A percentile compares a stretch with the other conserved stretches of the same genome.
Conservation (phyloP, 2,797 vertebrate species). For the Numenius phaeopus region DNA sequence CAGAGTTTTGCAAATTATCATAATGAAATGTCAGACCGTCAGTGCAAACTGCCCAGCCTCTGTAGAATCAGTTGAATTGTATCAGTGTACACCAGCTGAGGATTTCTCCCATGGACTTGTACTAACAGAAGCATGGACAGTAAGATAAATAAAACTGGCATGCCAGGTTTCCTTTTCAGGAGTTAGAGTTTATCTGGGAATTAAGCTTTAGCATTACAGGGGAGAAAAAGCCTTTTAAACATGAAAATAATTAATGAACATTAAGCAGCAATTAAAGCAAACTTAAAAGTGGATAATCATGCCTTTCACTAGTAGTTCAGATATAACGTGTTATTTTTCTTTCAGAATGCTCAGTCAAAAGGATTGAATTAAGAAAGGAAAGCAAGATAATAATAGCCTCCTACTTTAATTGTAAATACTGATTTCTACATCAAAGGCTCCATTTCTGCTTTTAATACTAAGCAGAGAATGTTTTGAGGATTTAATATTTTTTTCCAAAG, state of each 20-base stretch:
- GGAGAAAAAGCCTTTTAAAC: not conserved
- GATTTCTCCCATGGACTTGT: not conserved
- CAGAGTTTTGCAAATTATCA: not conserved
- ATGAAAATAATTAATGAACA: conserved; percentile 13
- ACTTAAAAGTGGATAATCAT: not conserved
- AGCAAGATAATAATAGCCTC: not conserved
- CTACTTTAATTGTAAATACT: conserved; percentile 30
- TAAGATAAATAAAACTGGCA: not conserved
- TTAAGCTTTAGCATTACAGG: not conserved
- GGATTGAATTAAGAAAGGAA: not conserved
- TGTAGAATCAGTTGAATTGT: not conserved
- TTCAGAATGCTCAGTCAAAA: conserved; percentile 5
- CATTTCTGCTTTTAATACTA: not conserved
- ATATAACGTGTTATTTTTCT: not conserved
- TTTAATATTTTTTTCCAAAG: not conserved
- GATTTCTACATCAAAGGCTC: conserved; percentile 2
- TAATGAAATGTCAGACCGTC: not conserved
- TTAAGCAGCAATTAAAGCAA: not conserved
- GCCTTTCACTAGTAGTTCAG: not conserved
- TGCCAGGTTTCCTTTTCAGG: not conserved
- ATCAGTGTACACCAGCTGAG: not conserved
- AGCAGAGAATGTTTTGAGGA: not conserved
- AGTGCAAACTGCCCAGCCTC: not conserved
- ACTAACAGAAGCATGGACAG: not conserved
- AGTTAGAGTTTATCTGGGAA: not conserved